phyloP scores from a whole-genome alignment of 2,888 invertebrate species.

The Ischnus inquisitorius region DNA sequence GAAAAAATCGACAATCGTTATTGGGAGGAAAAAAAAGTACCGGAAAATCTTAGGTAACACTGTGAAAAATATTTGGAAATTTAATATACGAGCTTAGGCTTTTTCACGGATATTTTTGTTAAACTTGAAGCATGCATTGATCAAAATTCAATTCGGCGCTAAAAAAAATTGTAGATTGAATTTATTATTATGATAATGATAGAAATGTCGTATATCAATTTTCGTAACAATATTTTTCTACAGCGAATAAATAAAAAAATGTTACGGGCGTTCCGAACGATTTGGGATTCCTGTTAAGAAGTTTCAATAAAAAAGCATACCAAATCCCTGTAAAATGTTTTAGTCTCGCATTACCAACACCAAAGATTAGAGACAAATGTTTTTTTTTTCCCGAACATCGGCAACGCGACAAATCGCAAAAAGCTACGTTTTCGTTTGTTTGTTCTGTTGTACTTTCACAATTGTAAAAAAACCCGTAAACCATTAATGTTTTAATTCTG shows the following conservation, averaged over 20 bases:
- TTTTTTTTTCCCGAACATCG: neutral
- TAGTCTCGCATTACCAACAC: constrained; percentile 40
- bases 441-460: neutral
- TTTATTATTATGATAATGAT: no score
- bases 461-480: constrained; percentile 50
- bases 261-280: neutral
- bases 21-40: neutral
- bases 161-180: no score
- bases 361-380: neutral
- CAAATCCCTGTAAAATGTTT: constrained; percentile 55
- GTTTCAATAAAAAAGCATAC: constrained; percentile 30
- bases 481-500: constrained; percentile 79
- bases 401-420: constrained; percentile 14
- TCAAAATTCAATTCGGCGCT: no score
- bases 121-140: no score
- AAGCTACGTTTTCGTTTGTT: constrained; percentile 3
- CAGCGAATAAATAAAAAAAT: neutral
- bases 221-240: neutral
- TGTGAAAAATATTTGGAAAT: neutral
- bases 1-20: constrained; percentile 23
- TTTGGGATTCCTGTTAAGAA: constrained; percentile 12
- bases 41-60: neutral
- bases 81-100: neutral
- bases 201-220: neutral
- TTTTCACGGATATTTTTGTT: no score